Base-by-base conservation (phyloP, 2,888 invertebrate genomes). In the Tortrix viridana region DNA sequence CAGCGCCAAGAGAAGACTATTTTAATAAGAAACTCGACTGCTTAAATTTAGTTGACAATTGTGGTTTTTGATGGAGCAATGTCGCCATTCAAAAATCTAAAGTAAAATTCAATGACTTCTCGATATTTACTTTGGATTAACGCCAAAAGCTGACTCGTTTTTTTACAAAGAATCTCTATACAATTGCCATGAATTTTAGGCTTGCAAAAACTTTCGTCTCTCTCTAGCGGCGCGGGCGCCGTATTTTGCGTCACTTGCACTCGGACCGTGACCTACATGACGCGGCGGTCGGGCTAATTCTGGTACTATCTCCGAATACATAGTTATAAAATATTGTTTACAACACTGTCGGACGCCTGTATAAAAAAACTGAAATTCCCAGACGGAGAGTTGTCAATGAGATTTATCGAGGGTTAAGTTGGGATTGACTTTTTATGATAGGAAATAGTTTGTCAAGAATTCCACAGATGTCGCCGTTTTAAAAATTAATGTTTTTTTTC, bases 211-310 rank as follows among this genome's bases (percentile, higher is more conserved):
- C 22, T 26, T 47, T 41, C 59, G 55, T 76, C 77, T 65, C 73
- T 71, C 56, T 84, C 75, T 65, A 19, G 26, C 74, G 38, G 37
- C 19, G 1, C 47, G 32, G 43, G 57, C 20, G 62, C 65, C 44
- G 58, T 53, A 68, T 74, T 52, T 58, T 63, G 37, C 63, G 59
- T 82, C 82, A 74, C 75, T 46, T 69, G 41, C 69, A 53, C 67
- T 38, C 67, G 69, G 75, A 81, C 87, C 88, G 79, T 89, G 89
- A 88, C 88, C 88, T 80, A 88, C 82, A 86, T 88, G 79, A 46
- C 60, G 66, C 69, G 70, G 72, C 69, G 72, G 77, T 79, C 81
- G 82, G 73, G 81, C 87, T 86, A 88, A 88, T 86, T 87, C 77
- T 71, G 79, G 72, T 77, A 72, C 82, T 83, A 81, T 80, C 79